Conservation (phyloP, 2,888 invertebrate species). For the Liposcelis brunnea region DNA sequence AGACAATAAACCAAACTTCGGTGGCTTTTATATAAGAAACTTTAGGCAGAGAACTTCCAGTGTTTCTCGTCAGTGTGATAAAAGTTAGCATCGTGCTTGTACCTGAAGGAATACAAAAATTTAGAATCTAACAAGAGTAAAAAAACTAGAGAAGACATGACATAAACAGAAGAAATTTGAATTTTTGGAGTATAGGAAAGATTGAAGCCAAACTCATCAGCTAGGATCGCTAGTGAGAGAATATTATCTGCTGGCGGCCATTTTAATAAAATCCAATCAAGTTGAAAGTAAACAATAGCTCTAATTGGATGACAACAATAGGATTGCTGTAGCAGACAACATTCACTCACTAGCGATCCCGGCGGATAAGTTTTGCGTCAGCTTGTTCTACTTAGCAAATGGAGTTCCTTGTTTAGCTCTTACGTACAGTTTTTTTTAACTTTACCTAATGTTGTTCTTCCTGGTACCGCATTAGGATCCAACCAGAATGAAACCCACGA, state of each 20-base stretch:
- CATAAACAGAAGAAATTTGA: background rate
- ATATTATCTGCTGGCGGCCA: no score
- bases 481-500: conserved; percentile 85
- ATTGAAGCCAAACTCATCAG: no score
- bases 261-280: background rate
- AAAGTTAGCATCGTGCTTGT: conserved; percentile 76
- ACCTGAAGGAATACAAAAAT: conserved; percentile 32
- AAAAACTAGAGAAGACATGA: conserved; percentile 1
- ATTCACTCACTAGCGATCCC: no score
- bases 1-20: conserved; percentile 78
- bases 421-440: no score
- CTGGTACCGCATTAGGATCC: conserved; percentile 70
- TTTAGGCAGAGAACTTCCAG: conserved; percentile 69
- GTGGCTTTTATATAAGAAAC: conserved; percentile 81
- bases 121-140: background rate
- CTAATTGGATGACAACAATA: no score
- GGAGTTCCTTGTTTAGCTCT: no score
- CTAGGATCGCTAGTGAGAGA: no score
- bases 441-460: conserved; percentile 60
- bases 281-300: background rate
- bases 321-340: no score
- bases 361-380: no score
- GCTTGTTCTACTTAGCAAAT: background rate
- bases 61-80: conserved; percentile 69
- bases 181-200: background rate